phyloP scores from a whole-genome alignment of 1,140 invertebrate species.

The Drosophila auraria region DNA sequence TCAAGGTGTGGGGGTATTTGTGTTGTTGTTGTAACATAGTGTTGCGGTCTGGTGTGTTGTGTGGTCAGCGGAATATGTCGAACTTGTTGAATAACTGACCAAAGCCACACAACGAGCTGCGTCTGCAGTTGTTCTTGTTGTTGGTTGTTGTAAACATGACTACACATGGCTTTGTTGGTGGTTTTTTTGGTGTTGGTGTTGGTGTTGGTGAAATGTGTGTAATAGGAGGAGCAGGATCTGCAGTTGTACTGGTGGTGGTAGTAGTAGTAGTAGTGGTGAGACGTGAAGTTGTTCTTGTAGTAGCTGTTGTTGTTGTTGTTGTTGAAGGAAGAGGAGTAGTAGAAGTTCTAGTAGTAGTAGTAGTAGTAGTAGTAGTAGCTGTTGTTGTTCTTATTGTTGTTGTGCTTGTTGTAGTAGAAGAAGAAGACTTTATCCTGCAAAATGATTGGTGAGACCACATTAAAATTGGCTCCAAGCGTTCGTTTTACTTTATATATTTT shows the following conservation, averaged over 20 bases:
- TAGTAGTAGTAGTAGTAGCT: conserved; percentile 53
- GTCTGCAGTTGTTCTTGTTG: conserved; percentile 43
- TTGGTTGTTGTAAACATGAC: conserved; percentile 6
- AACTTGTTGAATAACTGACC: conserved; percentile 66
- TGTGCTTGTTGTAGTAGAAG: conserved; percentile 83
- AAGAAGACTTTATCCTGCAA: conserved; percentile 84
- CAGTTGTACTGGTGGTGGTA: conserved; percentile 72
- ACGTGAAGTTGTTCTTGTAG: conserved; percentile 81
- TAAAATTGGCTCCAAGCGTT: conserved; percentile 74
- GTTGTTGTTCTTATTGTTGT: conserved; percentile 69
- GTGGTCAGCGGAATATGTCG: conserved; percentile 74
- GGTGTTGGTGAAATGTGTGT: conserved; percentile 78
- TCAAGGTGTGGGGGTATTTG: conserved; percentile 29
- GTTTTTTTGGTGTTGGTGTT: conserved; percentile 35
- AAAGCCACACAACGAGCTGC: conserved; percentile 58
- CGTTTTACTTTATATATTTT: conserved; percentile 38
- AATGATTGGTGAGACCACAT: conserved; percentile 85
- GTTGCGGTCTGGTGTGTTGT: conserved; percentile 33
- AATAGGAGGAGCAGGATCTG: conserved; percentile 77
- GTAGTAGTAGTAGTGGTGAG: conserved; percentile 73
- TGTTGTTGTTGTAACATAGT: conserved; percentile 26
- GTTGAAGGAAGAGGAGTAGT: conserved; percentile 82
- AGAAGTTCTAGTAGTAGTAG: conserved; percentile 80
- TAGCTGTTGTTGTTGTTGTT: conserved; percentile 70
- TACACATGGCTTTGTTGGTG: conserved; percentile 20